Evolutionary conservation across 1,140 invertebrate species (phyloP).

Genomic region (Microplitis mediator): DNA sequence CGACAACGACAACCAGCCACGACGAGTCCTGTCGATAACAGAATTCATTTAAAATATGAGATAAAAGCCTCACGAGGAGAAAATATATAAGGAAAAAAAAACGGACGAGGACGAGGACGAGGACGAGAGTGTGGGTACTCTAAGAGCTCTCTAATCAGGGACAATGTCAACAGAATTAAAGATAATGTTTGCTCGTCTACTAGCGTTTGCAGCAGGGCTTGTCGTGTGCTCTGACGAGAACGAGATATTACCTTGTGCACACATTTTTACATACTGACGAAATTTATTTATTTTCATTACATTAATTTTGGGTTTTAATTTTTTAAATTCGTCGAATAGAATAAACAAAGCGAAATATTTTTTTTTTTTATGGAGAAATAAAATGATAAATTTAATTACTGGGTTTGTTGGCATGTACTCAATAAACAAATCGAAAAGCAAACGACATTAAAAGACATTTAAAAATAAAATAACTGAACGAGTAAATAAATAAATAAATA

Average conservation of each 20-base stretch:
- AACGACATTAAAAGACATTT: no score
- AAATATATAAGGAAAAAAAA: neutral
- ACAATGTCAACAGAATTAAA: conserved; percentile 2
- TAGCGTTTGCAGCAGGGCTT: neutral
- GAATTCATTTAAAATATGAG: conserved; percentile 28
- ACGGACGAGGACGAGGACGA: neutral
- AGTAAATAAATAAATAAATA: neutral
- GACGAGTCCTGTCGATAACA: conserved; percentile 26
- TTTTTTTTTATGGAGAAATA: no score
- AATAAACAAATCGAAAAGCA: no score
- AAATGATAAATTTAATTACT: no score
- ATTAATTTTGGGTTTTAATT: no score
- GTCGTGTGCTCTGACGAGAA: neutral
- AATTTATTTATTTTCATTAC: neutral
- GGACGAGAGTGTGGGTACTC: neutral
- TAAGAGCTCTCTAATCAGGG: conserved; percentile 2
- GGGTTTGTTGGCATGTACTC: no score
- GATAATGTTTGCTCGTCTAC: neutral
- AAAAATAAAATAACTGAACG: neutral
- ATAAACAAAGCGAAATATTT: no score
- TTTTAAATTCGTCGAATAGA: no score
- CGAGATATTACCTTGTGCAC: neutral
- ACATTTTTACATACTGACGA: neutral
- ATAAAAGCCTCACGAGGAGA: neutral
- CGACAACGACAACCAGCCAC: no score